These are phyloP conservation scores for Epinephelus malabaricus DNA, from an alignment of 2,797 vertebrate genomes.

Conservation along the genomic window DNA sequence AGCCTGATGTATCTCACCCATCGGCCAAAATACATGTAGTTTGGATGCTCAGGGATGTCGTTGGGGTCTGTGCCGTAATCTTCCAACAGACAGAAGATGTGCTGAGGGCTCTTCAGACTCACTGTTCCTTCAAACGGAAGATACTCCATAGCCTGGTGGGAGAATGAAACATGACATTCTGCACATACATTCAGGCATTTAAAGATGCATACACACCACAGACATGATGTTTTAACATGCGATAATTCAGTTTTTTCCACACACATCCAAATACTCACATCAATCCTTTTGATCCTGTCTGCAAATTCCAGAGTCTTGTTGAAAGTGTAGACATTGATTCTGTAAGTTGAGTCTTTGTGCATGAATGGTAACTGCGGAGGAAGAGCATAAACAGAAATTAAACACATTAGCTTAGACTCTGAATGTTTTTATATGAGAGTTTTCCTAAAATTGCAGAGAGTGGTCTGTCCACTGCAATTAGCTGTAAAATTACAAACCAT, in stretches of 20 bases:
- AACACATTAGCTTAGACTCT: background rate
- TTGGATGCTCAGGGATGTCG: conserved; percentile 91
- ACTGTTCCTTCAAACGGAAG: conserved; percentile 95
- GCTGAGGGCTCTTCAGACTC: conserved; percentile 92
- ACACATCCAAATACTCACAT: conserved; percentile 88
- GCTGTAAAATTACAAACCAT: conserved; percentile 86
- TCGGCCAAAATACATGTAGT: conserved; percentile 95
- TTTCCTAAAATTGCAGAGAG: background rate
- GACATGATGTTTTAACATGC: too few relatives aligned
- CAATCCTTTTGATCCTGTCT: conserved; percentile 94
- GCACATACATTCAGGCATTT: background rate
- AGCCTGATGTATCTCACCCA: conserved; percentile 88
- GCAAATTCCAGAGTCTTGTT: conserved; percentile 95
- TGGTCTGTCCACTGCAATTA: background rate
- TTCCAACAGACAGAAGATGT: conserved; percentile 94
- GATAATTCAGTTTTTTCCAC: background rate
- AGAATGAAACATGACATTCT: conserved; percentile 1
- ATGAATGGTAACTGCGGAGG: conserved; percentile 88
- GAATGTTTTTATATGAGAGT: background rate
- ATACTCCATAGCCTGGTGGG: conserved; percentile 90
- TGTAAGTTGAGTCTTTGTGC: conserved; percentile 92
- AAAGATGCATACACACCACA: background rate
- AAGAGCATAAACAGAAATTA: conserved; percentile 3
- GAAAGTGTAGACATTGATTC: conserved; percentile 95
- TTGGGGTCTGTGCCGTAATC: conserved; percentile 97